These are phyloP conservation scores for Leptoclinus maculatus DNA, from an alignment of 2,797 vertebrate genomes.

Conservation along the genomic window DNA sequence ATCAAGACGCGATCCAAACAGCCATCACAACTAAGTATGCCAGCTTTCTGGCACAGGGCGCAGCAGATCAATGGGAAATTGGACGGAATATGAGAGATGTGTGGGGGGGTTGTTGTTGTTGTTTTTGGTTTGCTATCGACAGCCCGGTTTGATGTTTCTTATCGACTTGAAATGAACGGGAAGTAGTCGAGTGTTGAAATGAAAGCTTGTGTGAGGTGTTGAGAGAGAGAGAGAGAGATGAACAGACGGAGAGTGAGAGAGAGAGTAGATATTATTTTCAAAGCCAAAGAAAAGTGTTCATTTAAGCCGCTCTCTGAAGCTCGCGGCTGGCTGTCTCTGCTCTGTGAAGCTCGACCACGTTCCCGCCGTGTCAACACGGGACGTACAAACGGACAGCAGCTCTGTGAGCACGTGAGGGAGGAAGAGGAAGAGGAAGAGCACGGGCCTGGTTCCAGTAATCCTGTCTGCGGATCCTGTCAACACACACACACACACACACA, in stretches of 20 bases:
- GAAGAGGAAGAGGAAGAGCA: constrained; percentile 1
- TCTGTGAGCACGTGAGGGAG: constrained; percentile 21
- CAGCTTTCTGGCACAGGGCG: constrained; percentile 48
- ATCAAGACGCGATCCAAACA: constrained; percentile 59
- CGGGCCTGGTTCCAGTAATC: constrained; percentile 47
- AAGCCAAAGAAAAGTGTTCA: constrained; percentile 51
- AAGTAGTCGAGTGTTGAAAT: constrained; percentile 56
- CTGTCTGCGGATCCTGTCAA: constrained; percentile 53
- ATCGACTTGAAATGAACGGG: constrained; percentile 60
- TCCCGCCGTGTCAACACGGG: constrained; percentile 32
- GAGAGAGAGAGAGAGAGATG: neutral
- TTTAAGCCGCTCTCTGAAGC: constrained; percentile 57
- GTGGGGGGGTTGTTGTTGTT: constrained; percentile 25
- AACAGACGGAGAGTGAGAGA: neutral
- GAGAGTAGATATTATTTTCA: constrained; percentile 40
- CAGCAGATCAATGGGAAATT: constrained; percentile 61
- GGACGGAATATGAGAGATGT: constrained; percentile 54
- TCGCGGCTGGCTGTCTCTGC: neutral
- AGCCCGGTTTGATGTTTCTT: constrained; percentile 66
- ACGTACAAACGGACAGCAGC: constrained; percentile 17
- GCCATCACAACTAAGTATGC: constrained; percentile 63
- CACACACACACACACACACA: constrained; percentile 11
- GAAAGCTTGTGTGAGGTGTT: constrained; percentile 6
- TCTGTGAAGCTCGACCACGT: constrained; percentile 31
- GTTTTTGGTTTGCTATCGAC: constrained; percentile 26